A percentile compares a stretch with the other conserved stretches of the same genome.
These are phyloP conservation scores for Monomorium pharaonis DNA, from an alignment of 1,140 invertebrate species.

Conservation along the genomic window DNA sequence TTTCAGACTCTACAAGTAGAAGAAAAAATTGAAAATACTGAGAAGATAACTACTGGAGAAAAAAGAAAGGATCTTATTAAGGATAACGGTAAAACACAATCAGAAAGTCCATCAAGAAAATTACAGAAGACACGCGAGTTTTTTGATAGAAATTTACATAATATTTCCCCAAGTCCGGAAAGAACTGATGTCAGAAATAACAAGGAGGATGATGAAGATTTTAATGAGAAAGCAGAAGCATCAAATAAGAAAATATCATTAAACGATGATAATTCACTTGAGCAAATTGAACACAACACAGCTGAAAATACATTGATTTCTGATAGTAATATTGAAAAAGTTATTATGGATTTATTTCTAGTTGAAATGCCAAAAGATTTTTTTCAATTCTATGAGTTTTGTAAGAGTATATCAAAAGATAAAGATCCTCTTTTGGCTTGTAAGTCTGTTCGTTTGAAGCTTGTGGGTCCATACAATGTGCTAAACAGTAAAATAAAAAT, in stretches of 20 bases:
- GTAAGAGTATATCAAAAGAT: conserved; percentile 87
- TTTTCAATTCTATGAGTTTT: conserved; percentile 93
- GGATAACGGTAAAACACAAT: conserved; percentile 17
- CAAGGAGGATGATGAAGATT: background rate
- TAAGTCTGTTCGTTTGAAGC: conserved; percentile 88
- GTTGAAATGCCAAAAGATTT: conserved; percentile 96
- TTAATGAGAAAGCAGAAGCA: background rate
- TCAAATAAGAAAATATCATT: background rate
- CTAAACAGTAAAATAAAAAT: conserved; percentile 88
- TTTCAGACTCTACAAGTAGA: conserved; percentile 17
- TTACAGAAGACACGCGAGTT: conserved; percentile 10
- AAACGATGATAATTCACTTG: background rate
- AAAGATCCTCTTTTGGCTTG: conserved; percentile 89
- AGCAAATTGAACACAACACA: background rate
- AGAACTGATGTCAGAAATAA: background rate
- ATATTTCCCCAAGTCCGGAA: background rate
- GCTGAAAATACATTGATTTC: background rate
- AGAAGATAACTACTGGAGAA: background rate
- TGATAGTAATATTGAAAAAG: conserved; percentile 76
- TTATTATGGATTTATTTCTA: conserved; percentile 91
- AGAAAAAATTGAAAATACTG: background rate
- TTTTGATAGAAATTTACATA: background rate
- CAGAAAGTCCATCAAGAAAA: conserved; percentile 19
- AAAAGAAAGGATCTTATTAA: conserved; percentile 65
- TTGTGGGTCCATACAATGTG: conserved; percentile 96